Base-by-base conservation (phyloP, 2,797 vertebrate genomes). In the Oceanodroma leucorhoa region DNA sequence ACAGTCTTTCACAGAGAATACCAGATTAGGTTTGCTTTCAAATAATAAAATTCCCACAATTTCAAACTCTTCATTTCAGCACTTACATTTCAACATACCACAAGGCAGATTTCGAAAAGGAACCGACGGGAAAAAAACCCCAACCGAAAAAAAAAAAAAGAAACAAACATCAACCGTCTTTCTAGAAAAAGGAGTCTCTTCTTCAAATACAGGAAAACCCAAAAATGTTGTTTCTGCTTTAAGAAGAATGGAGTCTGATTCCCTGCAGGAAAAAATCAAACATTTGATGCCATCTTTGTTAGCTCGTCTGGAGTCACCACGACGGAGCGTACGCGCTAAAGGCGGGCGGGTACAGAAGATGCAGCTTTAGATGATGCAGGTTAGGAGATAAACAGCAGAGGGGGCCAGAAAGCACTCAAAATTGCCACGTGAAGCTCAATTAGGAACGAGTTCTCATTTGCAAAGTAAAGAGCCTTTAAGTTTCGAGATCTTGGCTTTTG, bases 171-270 rank as follows among this genome's bases (percentile, higher is more conserved):
- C 97, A 90, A 98, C 97, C 86, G 94, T 98, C 98, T 98, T 98
- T 99, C 98, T 98, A 98, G 98, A 98, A 98, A 98, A 98, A 98
- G 97, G 97, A 98, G 97, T 98, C 96, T 98, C 97, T 98, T 98
- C 98, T 98, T 98, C 98, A 97, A 98, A 98, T 96, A 98, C 97
- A 99, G 99, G 99, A 98, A 99, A 99, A 98, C 98, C 98, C 98
- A 98, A 97, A 99, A 99, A 98, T 98, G 98, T 98, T 98, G 98
- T 99, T 99, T 99, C 99, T 99, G 98, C 98, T 98, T 98, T 98
- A 98, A 99, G 98, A 98, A 98, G 97, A 98, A 95, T 97, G 97
- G 96, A 98, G 98, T 98, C 97, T 94, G 95, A 98, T 97, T 98
- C 97, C 97, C 98, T 98, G 98, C 98, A 98, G 98, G 93, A 95